Evolutionary conservation across 2,797 vertebrate genomes (phyloP), one percentile per base, ranked within the genome.

Genomic region (Siniperca undulata): DNA sequence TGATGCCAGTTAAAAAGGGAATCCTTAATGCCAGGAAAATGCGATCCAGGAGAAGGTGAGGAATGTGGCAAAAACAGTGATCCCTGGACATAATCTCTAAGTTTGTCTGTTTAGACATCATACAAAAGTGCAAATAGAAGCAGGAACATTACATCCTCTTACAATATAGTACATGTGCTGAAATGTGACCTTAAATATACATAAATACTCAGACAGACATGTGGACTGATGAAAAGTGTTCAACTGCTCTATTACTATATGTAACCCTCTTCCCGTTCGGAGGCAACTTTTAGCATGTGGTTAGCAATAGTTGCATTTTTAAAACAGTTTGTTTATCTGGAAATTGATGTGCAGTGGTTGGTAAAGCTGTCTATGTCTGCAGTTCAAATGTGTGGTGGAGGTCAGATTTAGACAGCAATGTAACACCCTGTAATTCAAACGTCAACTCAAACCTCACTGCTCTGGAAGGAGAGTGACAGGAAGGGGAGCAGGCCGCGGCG

Each of bases 351-450:
- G 82, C 61, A 71, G 87, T 0, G 82, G 82, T 85, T 65, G 68
- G 81, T 81, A 50, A 86, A 88, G 87, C 78, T 74, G 87, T 89
- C 71, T 77, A 30, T 80, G 88, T 89, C 87, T 91, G 86, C 87
- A 85, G 81, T 84, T 86, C 65, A 67, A 80, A 59, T 81, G 88
- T 91, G 90, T 64, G 91, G 92, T 89, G 85, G 73, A 70, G 86
- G 78, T 89, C 90, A 74, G 74, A 92, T 93, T 91, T 89, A 93
- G 91, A 92, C 75, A 77, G 82, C 78, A 30, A 8, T 60, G 84
- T 78, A 89, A 72, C 85, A 92, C 91, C 93, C 94, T 93, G 86
- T 91, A 93, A 94, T 94, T 93, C 87, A 60, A 70, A 84, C 24
- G 42, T 78, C 68, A 71, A 44, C 79, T 70, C 81, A 71, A 89